A percentile compares a stretch with the other conserved stretches of the same genome.
phyloP scores from a whole-genome alignment of 2,797 vertebrate genomes.

The Scolopax bukidnonensis region DNA sequence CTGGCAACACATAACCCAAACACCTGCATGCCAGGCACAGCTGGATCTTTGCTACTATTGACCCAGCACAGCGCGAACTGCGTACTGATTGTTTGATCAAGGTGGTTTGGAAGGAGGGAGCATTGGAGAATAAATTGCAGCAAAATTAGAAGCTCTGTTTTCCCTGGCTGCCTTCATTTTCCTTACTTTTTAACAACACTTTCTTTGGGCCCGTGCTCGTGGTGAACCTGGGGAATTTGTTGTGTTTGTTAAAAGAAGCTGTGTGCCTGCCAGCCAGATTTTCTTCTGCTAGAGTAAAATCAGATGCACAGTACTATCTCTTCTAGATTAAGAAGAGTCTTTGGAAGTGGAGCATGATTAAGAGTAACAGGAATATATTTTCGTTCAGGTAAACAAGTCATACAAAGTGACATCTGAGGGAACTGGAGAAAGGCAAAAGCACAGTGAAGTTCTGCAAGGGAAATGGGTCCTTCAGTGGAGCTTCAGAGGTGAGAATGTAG shows the following conservation, averaged over 20 bases:
- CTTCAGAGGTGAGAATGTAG: neutral
- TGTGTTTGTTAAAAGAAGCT: constrained; percentile 28
- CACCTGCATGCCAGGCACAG: constrained; percentile 29
- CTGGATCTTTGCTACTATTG: neutral
- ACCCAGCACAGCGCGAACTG: neutral
- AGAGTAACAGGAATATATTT: neutral
- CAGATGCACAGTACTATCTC: neutral
- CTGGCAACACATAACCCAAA: neutral
- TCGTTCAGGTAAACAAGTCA: neutral
- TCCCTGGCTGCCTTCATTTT: constrained; percentile 40
- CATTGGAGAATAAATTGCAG: constrained; percentile 30
- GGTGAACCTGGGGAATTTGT: constrained; percentile 26
- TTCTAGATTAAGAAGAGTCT: neutral
- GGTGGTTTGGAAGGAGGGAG: constrained; percentile 14
- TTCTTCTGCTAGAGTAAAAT: neutral
- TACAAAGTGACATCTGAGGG: neutral
- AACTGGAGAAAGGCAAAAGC: neutral
- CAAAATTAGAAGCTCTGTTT: constrained; percentile 63
- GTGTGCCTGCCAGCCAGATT: constrained; percentile 6
- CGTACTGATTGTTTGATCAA: constrained; percentile 32
- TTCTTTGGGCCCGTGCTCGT: constrained; percentile 6
- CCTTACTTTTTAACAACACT: constrained; percentile 37
- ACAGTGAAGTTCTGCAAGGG: neutral
- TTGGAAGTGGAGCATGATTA: neutral
- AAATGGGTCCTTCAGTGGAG: neutral